Base-by-base conservation (phyloP, 2,797 vertebrate genomes). In the Taeniopygia guttata region DNA sequence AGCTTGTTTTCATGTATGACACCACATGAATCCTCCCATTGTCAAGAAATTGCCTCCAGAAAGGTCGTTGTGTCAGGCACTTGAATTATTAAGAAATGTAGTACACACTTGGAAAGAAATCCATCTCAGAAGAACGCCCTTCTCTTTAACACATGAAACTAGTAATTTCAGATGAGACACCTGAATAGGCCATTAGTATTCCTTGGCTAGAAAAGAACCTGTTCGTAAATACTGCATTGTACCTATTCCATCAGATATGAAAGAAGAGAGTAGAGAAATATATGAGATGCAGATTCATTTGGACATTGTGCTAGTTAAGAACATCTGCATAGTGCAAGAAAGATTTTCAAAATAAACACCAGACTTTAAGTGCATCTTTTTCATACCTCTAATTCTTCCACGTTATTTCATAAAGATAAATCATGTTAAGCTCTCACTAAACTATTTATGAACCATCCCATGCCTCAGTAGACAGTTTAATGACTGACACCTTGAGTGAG, bases 401-500 rank as follows among this genome's bases (percentile, higher is more conserved):
- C 0, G 0, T 25, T 49, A 12, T 56, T 90, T 64, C 23, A 55
- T 30, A 60, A 55, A 45, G 60, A 49, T 54, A 49, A 51, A 26
- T 58, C 4, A 30, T 36, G 13, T 21, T 43, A 34, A 74, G 6
- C 4, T 70, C 22, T 49, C 20, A 67, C 13, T 14, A 54, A 40
- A n/a, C 9, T 43, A 22, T 64, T 69, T 74, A 38, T 75, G 32
- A 75, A 45, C 17, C 7, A 20, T 45, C 8, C 29, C 23, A 13
- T n/a, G 11, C 29, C 30, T 51, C 48, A 46, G 5, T 11, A 64
- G 36, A 18, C n/a, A n/a, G n/a, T n/a, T n/a, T n/a, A n/a, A n/a
- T n/a, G n/a, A n/a, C n/a, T n/a, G n/a, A n/a, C 7, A 55, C 2
- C 8, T 73, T 1, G 1, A 45, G 7, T 52, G 18, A 56, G 5